Base-by-base conservation (phyloP, 2,888 invertebrate genomes). In the Cephus rjabovi region DNA sequence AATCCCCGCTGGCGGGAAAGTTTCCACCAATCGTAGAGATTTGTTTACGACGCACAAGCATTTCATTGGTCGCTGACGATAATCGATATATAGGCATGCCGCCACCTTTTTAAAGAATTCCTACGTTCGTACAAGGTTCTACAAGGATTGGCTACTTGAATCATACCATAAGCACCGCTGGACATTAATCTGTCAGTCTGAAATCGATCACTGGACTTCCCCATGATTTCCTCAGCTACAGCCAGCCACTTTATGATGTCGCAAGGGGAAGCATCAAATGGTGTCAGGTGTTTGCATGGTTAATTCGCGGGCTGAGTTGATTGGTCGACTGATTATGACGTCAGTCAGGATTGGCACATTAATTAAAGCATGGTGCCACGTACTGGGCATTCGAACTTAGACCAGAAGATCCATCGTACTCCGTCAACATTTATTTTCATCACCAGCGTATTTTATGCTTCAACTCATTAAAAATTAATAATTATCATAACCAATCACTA, bases 11-110 rank as follows among this genome's bases (percentile, higher is more conserved):
- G 83, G 87, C 87, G 87, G 86, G 84, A 88, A 87, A 80, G 1
- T 34, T 37, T 23, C 12, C 73, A 33, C 89, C 86, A 89, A 89
- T 88, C 76, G n/a, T 31, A 6, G 1, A 6, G 9, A 75, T 76
- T 83, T 85, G 81, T 83, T 87, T 87, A 85, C 89, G 88, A 87
- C 89, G 89, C 89, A 89, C 82, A 88, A 88, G 78, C 81, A 30
- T 70, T 69, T 40, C 75, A 89, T 89, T 88, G 88, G 88, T 74
- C 35, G 73, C 74, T 15, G 3, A 23, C 31, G 77, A 81, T 84
- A 89, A 89, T 89, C 89, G 87, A 89, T 89, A 88, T 87, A 83
- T 80, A 78, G 79, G 79, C 77, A 84, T 82, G 78, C 15, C 71
- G 71, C 34, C 4, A 71, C 31, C 33, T 71, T 33, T 71, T 34